These are phyloP conservation scores for Diadema setosum DNA, from an alignment of 35 echinoderm and acorn worm genomes.

Conservation along the genomic window DNA sequence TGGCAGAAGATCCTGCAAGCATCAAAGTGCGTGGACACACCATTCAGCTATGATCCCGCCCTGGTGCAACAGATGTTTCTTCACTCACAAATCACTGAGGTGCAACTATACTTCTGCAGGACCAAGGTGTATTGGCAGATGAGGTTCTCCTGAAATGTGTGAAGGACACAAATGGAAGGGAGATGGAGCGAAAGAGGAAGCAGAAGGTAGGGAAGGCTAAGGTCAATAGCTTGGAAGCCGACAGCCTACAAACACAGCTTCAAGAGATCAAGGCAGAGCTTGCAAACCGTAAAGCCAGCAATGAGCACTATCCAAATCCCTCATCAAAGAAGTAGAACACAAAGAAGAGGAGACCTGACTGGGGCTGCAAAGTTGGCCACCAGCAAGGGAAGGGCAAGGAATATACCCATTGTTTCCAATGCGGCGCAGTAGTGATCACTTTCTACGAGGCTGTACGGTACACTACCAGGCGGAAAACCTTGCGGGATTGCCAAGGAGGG, in stretches of 20 bases:
- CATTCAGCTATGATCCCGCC: too few relatives aligned
- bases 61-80: too few relatives aligned
- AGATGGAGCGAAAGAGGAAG: background rate
- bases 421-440: background rate
- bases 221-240: background rate
- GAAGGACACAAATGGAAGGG: background rate
- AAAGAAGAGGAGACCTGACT: background rate
- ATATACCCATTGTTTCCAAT: background rate
- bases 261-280: conserved; percentile 12
- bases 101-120: too few relatives aligned
- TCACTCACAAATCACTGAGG: too few relatives aligned
- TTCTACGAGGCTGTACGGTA: background rate
- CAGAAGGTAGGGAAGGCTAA: background rate
- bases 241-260: background rate
- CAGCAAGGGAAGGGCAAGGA: background rate
- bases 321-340: background rate
- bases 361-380: background rate
- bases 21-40: too few relatives aligned
- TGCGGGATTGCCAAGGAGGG: background rate
- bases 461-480: background rate
- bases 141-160: too few relatives aligned
- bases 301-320: background rate
- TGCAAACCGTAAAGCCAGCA: background rate
- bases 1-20: too few relatives aligned
- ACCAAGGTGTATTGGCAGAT: too few relatives aligned